phyloP scores from a whole-genome alignment of 2,113 vertebrate species.

The Austrofundulus limnaeus region DNA sequence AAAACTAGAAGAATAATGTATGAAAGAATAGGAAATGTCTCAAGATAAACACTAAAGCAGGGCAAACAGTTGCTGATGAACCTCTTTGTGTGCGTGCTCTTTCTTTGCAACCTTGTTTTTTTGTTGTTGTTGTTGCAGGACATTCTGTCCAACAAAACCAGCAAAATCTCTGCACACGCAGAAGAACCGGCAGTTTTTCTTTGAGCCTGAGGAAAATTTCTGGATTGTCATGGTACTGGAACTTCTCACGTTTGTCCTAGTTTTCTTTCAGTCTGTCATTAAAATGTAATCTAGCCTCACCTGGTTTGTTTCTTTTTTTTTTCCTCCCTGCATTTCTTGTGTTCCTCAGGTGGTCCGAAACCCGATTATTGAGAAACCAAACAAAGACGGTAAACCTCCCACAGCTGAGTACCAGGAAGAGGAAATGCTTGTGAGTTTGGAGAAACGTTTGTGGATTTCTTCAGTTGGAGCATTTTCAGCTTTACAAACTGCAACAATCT shows the following conservation, averaged over 20 bases:
- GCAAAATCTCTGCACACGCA: conserved; percentile 97
- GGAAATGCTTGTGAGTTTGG: conserved; percentile 87
- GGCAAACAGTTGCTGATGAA: background rate
- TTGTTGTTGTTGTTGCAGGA: conserved; percentile 83
- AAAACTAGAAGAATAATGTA: background rate
- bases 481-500: background rate
- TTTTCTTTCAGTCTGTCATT: background rate
- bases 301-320: no score
- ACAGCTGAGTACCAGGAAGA: conserved; percentile 95
- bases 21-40: conserved; percentile 10
- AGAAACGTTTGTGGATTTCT: background rate
- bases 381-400: conserved; percentile 92
- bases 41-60: background rate
- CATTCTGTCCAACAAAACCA: conserved; percentile 96
- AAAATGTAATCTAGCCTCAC: background rate
- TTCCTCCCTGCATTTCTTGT: background rate
- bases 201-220: conserved; percentile 94
- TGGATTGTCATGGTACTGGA: conserved; percentile 95
- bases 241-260: background rate
- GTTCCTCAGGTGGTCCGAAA: conserved; percentile 90
- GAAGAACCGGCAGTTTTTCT: conserved; percentile 98
- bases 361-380: conserved; percentile 92
- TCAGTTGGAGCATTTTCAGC: background rate
- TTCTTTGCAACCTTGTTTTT: conserved; percentile 7
- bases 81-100: background rate